Conservation (phyloP, 2,113 vertebrate species). For the Sebastes schlegelii region DNA sequence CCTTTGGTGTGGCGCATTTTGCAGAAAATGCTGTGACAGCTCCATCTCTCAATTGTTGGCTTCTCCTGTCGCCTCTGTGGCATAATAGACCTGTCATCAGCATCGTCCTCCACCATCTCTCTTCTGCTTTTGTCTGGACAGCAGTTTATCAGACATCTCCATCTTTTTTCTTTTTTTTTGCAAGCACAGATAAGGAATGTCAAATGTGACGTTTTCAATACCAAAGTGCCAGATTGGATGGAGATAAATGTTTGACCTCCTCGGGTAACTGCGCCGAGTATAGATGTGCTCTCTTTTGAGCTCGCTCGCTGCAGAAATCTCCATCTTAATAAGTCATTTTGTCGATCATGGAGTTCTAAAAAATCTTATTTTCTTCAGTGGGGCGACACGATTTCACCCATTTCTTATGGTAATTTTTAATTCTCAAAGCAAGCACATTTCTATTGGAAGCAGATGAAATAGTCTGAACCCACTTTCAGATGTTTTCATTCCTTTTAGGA, state of each 20-base stretch:
- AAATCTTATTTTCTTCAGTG: conserved; percentile 11
- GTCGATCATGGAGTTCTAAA: not conserved
- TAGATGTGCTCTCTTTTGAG: conserved; percentile 17
- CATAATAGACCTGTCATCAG: conserved; percentile 76
- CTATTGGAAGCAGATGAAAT: not conserved
- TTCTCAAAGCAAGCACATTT: not conserved
- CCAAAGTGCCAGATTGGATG: conserved; percentile 34
- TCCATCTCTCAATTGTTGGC: conserved; percentile 62
- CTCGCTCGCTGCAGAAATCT: conserved; percentile 25
- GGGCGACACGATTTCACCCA: not conserved
- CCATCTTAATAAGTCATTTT: conserved; percentile 25
- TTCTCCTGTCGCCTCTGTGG: conserved; percentile 58
- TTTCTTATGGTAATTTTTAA: not conserved
- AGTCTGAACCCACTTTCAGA: not conserved
- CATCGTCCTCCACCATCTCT: conserved; percentile 55
- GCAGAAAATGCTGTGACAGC: conserved; percentile 64
- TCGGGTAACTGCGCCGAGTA: not conserved
- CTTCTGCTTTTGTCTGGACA: conserved; percentile 64
- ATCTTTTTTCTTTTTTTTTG: not conserved
- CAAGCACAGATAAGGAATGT: conserved; percentile 45
- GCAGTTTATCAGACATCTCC: conserved; percentile 63
- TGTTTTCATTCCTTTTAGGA: not conserved
- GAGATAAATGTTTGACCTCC: conserved; percentile 65
- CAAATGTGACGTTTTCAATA: conserved; percentile 61
- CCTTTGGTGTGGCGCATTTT: conserved; percentile 61